Evolutionary conservation across 1,140 invertebrate species (phyloP).

Genomic region (Pogonomyrmex barbatus): DNA sequence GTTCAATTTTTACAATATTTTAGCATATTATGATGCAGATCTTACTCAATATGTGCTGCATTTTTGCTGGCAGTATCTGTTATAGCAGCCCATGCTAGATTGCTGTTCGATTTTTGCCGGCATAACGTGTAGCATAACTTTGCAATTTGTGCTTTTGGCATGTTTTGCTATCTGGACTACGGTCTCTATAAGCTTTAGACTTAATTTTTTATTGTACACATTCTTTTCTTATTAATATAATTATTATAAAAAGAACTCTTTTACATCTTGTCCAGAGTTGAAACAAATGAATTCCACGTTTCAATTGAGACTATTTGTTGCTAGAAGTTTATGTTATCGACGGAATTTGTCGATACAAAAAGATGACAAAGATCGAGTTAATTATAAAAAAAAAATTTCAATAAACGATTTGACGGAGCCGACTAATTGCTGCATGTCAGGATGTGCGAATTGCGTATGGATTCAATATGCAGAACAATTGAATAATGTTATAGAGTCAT

Average conservation of each 20-base stretch:
- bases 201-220: no score
- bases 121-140: no score
- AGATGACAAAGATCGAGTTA: background rate
- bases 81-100: no score
- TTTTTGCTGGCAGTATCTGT: no score
- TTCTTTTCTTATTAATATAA: background rate
- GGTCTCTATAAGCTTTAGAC: no score
- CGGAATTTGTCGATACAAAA: slow-evolving; percentile 31
- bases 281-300: slow-evolving; percentile 23
- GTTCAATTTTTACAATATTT: no score
- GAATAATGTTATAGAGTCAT: slow-evolving; percentile 88
- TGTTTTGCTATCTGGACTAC: no score
- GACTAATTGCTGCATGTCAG: slow-evolving; percentile 96
- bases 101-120: no score
- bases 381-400: background rate
- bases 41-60: no score
- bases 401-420: slow-evolving; percentile 87
- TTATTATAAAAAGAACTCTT: background rate
- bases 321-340: background rate
- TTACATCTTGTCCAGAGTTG: background rate
- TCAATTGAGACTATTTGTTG: slow-evolving; percentile 1
- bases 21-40: no score
- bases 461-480: slow-evolving; percentile 95
- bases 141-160: no score
- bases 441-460: slow-evolving; percentile 98